A percentile compares a stretch with the other conserved stretches of the same genome.
These are phyloP conservation scores for Hoplias malabaricus DNA, from an alignment of 2,113 vertebrate species.

Conservation along the genomic window DNA sequence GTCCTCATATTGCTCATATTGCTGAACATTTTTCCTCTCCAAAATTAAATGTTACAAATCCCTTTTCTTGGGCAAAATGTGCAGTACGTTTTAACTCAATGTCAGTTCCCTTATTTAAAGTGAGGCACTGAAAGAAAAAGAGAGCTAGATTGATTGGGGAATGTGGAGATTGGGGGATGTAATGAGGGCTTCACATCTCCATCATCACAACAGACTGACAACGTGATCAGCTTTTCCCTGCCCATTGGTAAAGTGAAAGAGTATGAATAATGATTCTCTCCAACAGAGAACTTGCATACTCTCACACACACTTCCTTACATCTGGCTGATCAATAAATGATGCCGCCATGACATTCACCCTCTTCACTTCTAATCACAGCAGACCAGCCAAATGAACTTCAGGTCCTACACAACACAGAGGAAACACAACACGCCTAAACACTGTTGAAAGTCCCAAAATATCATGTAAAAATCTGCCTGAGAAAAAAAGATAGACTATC, in stretches of 20 bases:
- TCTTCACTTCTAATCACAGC: too few relatives aligned
- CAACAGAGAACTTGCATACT: too few relatives aligned
- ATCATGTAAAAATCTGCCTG: too few relatives aligned
- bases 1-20: slow-evolving; percentile 2
- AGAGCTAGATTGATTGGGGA: slow-evolving; percentile 2
- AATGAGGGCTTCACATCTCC: slow-evolving; percentile 19
- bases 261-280: not conserved
- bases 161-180: not conserved
- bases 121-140: not conserved
- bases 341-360: too few relatives aligned
- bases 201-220: not conserved
- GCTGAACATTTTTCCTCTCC: not conserved
- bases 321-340: not conserved
- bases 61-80: not conserved
- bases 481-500: too few relatives aligned
- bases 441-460: too few relatives aligned
- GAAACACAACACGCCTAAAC: too few relatives aligned
- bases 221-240: not conserved
- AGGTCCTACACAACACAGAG: too few relatives aligned
- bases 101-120: slow-evolving; percentile 15
- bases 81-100: slow-evolving; percentile 16
- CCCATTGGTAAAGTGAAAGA: not conserved
- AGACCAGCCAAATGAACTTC: too few relatives aligned
- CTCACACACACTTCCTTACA: too few relatives aligned
- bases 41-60: slow-evolving; percentile 27